Evolutionary conservation across 2,888 invertebrate genomes (phyloP).

Genomic region (Rhaphigaster nebulosa): DNA sequence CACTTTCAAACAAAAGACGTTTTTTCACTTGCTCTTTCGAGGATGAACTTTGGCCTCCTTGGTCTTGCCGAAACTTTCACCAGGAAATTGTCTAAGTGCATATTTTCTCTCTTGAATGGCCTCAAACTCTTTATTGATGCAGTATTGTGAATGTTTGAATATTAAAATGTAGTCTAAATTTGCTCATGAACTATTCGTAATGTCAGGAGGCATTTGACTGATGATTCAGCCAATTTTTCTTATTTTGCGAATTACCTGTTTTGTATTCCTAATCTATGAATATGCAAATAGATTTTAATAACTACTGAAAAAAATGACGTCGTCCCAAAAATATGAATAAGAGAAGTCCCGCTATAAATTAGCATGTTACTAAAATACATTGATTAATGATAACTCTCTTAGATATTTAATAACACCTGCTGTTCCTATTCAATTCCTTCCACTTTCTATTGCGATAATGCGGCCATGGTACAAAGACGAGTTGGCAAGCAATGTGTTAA

Average conservation of each 20-base stretch:
- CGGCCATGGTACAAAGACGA: slow-evolving; percentile 32
- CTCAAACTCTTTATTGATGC: not conserved
- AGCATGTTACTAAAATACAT: not conserved
- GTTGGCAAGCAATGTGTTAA: slow-evolving; percentile 18
- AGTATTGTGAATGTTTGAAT: no score
- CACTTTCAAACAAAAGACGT: not conserved
- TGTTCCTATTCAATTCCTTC: not conserved
- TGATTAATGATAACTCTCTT: not conserved
- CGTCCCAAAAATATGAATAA: no score
- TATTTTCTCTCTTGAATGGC: not conserved
- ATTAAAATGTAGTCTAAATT: no score
- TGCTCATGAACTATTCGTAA: no score
- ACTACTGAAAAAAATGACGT: no score
- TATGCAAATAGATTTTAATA: no score
- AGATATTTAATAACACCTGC: not conserved
- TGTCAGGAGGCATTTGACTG: no score
- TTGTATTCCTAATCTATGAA: no score
- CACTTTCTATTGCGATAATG: slow-evolving; percentile 20
- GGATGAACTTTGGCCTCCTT: not conserved
- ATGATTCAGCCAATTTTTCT: no score
- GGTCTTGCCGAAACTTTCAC: not conserved
- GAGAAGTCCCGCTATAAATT: not conserved
- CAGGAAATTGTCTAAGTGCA: not conserved
- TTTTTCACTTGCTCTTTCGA: slow-evolving; percentile 7
- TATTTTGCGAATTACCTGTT: no score